A percentile compares a stretch with the other conserved stretches of the same genome.
These are phyloP conservation scores for Aphelinus atriplicis DNA, from an alignment of 1,140 invertebrate genomes.

Conservation along the genomic window DNA sequence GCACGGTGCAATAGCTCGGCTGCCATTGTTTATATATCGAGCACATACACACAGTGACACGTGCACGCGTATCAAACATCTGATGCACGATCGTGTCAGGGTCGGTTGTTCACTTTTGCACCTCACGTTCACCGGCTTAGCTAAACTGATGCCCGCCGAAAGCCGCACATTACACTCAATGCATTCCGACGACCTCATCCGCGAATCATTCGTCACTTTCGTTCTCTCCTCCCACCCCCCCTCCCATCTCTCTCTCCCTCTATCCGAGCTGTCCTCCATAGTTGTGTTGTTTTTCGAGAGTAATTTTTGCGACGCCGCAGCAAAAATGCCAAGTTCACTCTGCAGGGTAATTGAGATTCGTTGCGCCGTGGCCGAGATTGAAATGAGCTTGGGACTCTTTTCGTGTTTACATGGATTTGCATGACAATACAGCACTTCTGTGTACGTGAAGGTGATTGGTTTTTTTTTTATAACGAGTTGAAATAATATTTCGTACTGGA, in stretches of 20 bases:
- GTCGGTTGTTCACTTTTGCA: slow-evolving; percentile 54
- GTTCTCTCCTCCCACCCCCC: background rate
- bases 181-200: slow-evolving; percentile 42
- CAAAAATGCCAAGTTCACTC: too few species aligned
- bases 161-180: slow-evolving; percentile 40
- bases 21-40: slow-evolving; percentile 30
- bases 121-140: slow-evolving; percentile 34
- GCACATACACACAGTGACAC: slow-evolving; percentile 8
- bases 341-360: too few species aligned
- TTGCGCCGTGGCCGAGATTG: too few species aligned
- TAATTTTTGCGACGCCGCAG: too few species aligned
- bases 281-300: too few species aligned
- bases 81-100: slow-evolving; percentile 49
- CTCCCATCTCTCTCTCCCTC: too few species aligned
- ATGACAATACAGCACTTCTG: background rate
- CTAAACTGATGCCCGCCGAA: slow-evolving; percentile 11
- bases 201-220: background rate
- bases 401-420: background rate
- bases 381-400: too few species aligned
- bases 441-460: too few species aligned
- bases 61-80: background rate
- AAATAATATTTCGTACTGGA: too few species aligned
- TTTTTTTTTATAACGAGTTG: too few species aligned
- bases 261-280: too few species aligned
- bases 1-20: slow-evolving; percentile 4